Base-by-base conservation (phyloP, 2,888 invertebrate genomes). In the Hipparchia semele region DNA sequence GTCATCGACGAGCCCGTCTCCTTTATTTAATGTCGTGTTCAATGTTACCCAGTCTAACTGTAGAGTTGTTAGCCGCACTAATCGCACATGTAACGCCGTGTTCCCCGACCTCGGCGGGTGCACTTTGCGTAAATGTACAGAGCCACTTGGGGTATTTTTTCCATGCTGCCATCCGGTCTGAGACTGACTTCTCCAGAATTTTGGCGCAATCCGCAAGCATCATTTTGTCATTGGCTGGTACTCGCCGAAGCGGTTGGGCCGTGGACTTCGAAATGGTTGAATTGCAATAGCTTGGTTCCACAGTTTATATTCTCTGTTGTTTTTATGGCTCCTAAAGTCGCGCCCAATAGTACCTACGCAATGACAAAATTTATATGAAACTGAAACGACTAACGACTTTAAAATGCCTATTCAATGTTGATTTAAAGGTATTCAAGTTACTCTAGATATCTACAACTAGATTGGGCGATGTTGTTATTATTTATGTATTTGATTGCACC, bases 1-100 rank as follows among this genome's bases (percentile, higher is more conserved):
- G 88, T 95, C 82, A 95, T 95, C 74, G 95, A 95, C 88, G 93
- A 94, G 81, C 95, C 95, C 51, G 88, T 70, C 51, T 65, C 53
- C 8, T 60, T 33, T 49, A 70, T 66, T 9, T 73, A 66, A 60
- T 45, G 23, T 49, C 6, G 49, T 33, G 6, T 8, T 39, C 2
- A 53, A 53, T 9, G 7, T 7, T 23, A 64, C 10, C 49, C 49
- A 49, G 5, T 23, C 23, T 64, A 8, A 9, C 39, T 61, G 12
- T 12, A 12, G 60, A 12, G n/a, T 33, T 54, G 12, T 6, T 3
- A 6, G 12, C 4, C 3, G n/a, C 54, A 12, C 54, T 54, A 2
- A 12, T 12, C 2, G 5, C 12, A 12, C 12, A 1, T 0, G 12
- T 56, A 56, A 8, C 2, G 13, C 13, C 7, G 13, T 56, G n/a